A percentile compares a stretch with the other conserved stretches of the same genome.
phyloP scores from a whole-genome alignment of 2,888 invertebrate species.

The Tetranychus piercei region DNA sequence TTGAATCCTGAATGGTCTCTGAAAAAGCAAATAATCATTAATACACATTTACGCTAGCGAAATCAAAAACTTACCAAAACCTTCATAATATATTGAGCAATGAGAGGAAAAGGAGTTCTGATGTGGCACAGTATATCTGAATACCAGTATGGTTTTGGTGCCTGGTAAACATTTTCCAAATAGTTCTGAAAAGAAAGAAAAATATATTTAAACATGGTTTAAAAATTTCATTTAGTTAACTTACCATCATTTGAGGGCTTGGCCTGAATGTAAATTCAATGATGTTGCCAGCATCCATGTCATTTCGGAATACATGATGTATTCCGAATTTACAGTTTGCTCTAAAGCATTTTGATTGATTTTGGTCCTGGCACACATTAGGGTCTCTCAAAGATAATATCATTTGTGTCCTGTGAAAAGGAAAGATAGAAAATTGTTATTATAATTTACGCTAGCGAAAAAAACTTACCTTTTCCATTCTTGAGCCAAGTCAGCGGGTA shows the following conservation, averaged over 20 bases:
- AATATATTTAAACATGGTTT: background rate
- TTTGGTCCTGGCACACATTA: too few relatives aligned
- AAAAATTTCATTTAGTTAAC: too few relatives aligned
- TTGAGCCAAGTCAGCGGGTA: too few relatives aligned
- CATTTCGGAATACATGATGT: too few relatives aligned
- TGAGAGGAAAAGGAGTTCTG: background rate
- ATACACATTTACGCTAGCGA: background rate
- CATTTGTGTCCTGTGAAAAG: background rate
- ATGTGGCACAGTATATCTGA: background rate
- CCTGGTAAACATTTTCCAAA: background rate
- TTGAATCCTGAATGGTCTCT: background rate
- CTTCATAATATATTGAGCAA: background rate
- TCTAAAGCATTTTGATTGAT: too few relatives aligned
- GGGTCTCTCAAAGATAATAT: too few relatives aligned
- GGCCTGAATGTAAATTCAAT: too few relatives aligned
- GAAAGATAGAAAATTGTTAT: background rate
- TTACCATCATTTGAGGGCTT: too few relatives aligned
- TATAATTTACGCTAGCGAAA: background rate
- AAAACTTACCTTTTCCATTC: background rate
- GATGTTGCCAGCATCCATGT: too few relatives aligned
- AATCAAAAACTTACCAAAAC: background rate
- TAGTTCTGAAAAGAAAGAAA: background rate
- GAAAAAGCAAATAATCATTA: background rate
- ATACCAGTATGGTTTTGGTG: background rate
- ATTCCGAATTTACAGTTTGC: too few relatives aligned